These are phyloP conservation scores for Alsophila aescularia DNA, from an alignment of 2,888 invertebrate species.

Conservation along the genomic window DNA sequence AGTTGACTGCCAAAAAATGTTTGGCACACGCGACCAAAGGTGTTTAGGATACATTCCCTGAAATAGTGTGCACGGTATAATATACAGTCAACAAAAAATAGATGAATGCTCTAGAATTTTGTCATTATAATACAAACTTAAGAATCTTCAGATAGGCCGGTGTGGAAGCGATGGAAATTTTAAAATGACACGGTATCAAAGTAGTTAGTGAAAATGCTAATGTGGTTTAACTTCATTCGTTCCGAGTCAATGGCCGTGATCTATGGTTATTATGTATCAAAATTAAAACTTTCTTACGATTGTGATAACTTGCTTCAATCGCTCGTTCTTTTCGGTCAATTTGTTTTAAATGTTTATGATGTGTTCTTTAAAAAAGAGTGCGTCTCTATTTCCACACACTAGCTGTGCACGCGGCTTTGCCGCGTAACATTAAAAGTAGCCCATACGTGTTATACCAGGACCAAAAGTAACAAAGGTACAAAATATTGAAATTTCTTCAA, in stretches of 20 bases:
- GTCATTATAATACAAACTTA: background rate
- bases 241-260: constrained; percentile 24
- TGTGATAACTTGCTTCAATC: constrained; percentile 22
- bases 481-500: no score
- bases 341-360: constrained; percentile 29
- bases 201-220: background rate
- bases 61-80: constrained; percentile 40
- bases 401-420: no score
- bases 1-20: constrained; percentile 40
- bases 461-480: no score
- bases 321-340: constrained; percentile 27
- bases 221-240: constrained; percentile 17
- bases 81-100: background rate
- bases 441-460: no score
- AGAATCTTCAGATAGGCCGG: background rate
- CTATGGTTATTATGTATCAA: constrained; percentile 39
- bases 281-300: constrained; percentile 34
- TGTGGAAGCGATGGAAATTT: background rate
- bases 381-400: no score
- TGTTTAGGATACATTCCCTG: constrained; percentile 49
- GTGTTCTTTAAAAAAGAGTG: constrained; percentile 9
- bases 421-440: no score
- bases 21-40: constrained; percentile 49
- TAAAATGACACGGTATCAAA: constrained; percentile 1
- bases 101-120: background rate